Conservation (phyloP, 1,140 invertebrate species). For the Bicyclus anynana region DNA sequence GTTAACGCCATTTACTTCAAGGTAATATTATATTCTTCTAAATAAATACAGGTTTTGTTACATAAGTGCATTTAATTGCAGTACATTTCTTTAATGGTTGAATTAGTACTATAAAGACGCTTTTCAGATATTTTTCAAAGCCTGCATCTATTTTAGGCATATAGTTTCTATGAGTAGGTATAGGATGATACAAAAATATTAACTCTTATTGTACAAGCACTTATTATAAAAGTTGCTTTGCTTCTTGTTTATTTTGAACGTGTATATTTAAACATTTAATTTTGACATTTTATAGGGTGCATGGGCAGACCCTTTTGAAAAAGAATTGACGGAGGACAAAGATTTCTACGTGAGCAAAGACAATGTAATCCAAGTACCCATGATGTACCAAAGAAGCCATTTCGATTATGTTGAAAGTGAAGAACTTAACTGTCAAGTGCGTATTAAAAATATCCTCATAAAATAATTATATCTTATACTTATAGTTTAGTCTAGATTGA, state of each 20-base stretch:
- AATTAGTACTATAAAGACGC: too few relatives aligned
- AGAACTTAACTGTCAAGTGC: conserved; percentile 54
- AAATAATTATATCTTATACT: not conserved
- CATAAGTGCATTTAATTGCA: too few relatives aligned
- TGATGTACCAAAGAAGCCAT: conserved; percentile 42
- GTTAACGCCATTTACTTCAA: conserved; percentile 61
- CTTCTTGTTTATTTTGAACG: conserved; percentile 8
- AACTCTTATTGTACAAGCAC: too few relatives aligned
- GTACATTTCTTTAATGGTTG: too few relatives aligned
- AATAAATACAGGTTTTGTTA: too few relatives aligned
- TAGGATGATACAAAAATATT: too few relatives aligned
- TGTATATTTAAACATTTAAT: not conserved
- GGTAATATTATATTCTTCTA: conserved; percentile 18
- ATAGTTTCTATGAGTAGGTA: too few relatives aligned
- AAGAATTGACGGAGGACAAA: conserved; percentile 29
- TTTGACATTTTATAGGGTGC: conserved; percentile 33
- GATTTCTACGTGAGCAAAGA: conserved; percentile 52
- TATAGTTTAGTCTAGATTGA: too few relatives aligned
- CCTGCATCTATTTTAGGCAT: too few relatives aligned
- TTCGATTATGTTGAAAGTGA: conserved; percentile 44
- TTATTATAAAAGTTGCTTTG: too few relatives aligned
- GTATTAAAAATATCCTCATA: not conserved
- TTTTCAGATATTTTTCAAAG: too few relatives aligned
- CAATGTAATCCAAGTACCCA: conserved; percentile 42
- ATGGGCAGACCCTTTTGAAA: conserved; percentile 46